A percentile compares a stretch with the other conserved stretches of the same genome.
Evolutionary conservation across 2,888 invertebrate genomes (phyloP).

Genomic region (Eristalis intricaria): DNA sequence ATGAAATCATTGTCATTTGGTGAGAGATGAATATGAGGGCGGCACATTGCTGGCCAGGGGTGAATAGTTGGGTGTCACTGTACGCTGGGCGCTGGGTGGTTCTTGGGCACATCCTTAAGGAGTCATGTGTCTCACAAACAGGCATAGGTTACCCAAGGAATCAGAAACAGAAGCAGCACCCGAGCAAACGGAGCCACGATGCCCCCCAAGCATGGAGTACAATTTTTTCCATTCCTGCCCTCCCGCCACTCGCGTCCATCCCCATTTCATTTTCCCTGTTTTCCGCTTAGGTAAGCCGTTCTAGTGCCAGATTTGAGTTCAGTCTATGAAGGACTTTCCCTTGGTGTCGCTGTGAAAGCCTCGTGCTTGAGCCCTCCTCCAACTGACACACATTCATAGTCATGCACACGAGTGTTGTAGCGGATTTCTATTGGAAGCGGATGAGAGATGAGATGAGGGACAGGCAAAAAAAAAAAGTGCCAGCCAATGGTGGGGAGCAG

Average conservation of each 20-base stretch:
- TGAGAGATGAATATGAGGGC: constrained; percentile 40
- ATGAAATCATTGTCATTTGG: constrained; percentile 72
- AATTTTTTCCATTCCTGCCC: neutral
- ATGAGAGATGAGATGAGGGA: constrained; percentile 4
- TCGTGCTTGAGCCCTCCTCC: constrained; percentile 45
- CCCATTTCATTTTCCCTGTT: neutral
- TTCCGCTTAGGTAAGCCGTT: constrained; percentile 69
- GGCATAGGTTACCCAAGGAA: constrained; percentile 65
- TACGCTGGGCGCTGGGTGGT: constrained; percentile 12
- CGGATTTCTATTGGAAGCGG: constrained; percentile 35
- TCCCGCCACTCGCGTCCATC: too few species aligned
- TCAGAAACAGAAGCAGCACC: constrained; percentile 51
- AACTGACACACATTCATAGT: constrained; percentile 56
- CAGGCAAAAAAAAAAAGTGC: neutral
- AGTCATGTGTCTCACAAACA: constrained; percentile 56
- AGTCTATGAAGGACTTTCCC: constrained; percentile 63
- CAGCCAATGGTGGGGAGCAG: neutral
- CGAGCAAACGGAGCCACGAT: constrained; percentile 2
- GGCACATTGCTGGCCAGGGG: neutral
- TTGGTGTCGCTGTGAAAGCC: constrained; percentile 58
- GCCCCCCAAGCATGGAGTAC: constrained; percentile 19
- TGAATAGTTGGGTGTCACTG: neutral
- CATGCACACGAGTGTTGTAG: constrained; percentile 31
- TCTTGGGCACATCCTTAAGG: constrained; percentile 65
- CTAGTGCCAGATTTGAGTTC: constrained; percentile 71